phyloP scores from a whole-genome alignment of 2,888 invertebrate genomes.

The Tenthredo notha region DNA sequence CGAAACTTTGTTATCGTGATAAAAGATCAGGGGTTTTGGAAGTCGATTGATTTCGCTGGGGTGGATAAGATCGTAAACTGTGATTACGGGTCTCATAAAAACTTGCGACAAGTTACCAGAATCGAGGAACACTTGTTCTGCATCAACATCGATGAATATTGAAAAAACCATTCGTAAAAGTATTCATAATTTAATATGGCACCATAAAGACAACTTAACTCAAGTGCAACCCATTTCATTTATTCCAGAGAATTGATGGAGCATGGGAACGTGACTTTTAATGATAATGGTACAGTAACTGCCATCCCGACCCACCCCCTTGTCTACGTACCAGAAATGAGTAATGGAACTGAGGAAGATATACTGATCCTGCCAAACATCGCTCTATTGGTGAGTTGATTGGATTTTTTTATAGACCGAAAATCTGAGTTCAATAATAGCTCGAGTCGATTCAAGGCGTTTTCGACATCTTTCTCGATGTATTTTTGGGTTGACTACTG shows the following conservation, averaged over 20 bases:
- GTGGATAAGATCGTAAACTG: background rate
- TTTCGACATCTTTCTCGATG: background rate
- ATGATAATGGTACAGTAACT: constrained; percentile 87
- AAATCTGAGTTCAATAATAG: background rate
- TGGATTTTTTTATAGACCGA: constrained; percentile 29
- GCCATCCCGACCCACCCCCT: constrained; percentile 87
- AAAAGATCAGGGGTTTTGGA: background rate
- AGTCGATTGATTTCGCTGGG: background rate
- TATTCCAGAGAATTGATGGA: constrained; percentile 85
- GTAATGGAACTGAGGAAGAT: constrained; percentile 88
- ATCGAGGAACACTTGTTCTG: background rate
- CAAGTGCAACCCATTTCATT: constrained; percentile 39
- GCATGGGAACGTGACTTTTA: constrained; percentile 87
- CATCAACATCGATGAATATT: background rate
- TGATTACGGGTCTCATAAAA: background rate
- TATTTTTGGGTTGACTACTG: background rate
- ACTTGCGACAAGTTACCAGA: background rate
- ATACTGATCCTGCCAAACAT: constrained; percentile 89
- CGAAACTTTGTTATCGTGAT: background rate
- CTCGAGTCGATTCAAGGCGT: background rate
- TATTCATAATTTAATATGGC: background rate
- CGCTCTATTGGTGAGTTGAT: constrained; percentile 88
- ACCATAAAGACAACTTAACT: constrained; percentile 1
- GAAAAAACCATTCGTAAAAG: background rate
- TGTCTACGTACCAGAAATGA: constrained; percentile 88